Base-by-base conservation (phyloP, 2,888 invertebrate species). In the Drosophila nigritarsus region DNA sequence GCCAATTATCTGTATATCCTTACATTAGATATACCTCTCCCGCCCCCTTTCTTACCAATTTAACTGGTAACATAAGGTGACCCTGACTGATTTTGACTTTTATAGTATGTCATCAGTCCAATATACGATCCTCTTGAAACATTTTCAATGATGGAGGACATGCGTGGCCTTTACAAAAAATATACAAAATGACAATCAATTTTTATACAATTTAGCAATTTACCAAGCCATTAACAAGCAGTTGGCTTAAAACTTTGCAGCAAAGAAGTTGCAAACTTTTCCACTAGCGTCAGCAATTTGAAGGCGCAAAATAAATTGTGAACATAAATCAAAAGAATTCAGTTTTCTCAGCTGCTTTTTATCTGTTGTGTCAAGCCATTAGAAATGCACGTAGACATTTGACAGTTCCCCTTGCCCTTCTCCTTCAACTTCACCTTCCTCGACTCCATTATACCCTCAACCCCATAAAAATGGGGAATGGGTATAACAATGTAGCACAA, bases 291-390 rank as follows among this genome's bases (percentile, higher is more conserved):
- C 73, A 78, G 73, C 63, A 58, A 64, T 50, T 63, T 60, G 42
- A 78, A 78, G 51, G 40, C 59, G 42, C 42, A 61, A 64, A 58
- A 70, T 75, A 79, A 67, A 78, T 78, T 62, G 71, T 72, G 73
- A 73, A 74, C 74, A 84, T 87, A 83, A 83, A 82, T 87, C 87
- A 87, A 76, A 63, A 68, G 49, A 83, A 69, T 82, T 80, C 69
- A 73, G 66, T 65, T 66, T 48, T 54, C 51, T 62, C 54, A 32
- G 56, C 61, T 58, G 61, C 61, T 70, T 75, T 78, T 80, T 78
- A 71, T 87, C 80, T 70, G 59, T 48, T 61, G 62, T 74, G 70
- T 73, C 42, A 70, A 61, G 73, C 68, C 75, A 79, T 87, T 80
- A 79, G 71, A 79, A 85, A 83, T 83, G 86, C 83, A 83, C 86